Percentiles rank a stretch among this genome's conserved stretches.
These are phyloP conservation scores for Rhopilema esculentum DNA, from an alignment of 30 jellyfish, hydroid and myxozoan species.

Conservation along the genomic window DNA sequence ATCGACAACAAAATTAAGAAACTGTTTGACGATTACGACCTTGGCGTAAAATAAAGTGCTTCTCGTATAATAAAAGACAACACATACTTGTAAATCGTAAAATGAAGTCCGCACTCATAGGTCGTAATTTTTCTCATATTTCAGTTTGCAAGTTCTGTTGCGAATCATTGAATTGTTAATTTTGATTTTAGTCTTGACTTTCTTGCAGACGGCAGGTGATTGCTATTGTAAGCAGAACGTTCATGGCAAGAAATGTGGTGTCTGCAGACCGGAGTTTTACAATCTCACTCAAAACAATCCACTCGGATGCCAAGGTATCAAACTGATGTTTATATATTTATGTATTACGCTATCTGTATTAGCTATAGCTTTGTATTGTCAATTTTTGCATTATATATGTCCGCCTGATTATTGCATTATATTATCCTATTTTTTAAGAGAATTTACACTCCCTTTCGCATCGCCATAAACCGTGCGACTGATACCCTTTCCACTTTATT, in stretches of 20 bases:
- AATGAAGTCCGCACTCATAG: too few species aligned
- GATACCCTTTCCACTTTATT: neutral
- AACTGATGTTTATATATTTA: neutral
- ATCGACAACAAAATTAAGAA: too few species aligned
- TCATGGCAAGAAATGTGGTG: constrained; percentile 62
- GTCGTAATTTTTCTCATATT: too few species aligned
- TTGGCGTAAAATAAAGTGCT: too few species aligned
- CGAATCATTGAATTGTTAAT: too few species aligned
- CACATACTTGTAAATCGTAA: too few species aligned
- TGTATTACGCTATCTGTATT: neutral
- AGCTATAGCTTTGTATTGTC: neutral
- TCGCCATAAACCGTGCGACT: neutral
- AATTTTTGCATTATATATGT: neutral
- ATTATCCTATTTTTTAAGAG: neutral
- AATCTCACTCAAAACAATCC: constrained; percentile 68
- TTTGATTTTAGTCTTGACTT: neutral
- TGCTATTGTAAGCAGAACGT: constrained; percentile 91
- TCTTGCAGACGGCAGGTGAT: constrained; percentile 83
- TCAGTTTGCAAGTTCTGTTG: too few species aligned
- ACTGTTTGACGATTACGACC: too few species aligned
- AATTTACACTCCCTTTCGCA: neutral
- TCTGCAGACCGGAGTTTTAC: constrained; percentile 81
- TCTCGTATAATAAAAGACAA: too few species aligned
- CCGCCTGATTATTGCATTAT: neutral
- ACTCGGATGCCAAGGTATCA: constrained; percentile 81